Evolutionary conservation across 2,888 invertebrate species (phyloP), one percentile per base, ranked within the genome.

Genomic region (Conus canariensis): DNA sequence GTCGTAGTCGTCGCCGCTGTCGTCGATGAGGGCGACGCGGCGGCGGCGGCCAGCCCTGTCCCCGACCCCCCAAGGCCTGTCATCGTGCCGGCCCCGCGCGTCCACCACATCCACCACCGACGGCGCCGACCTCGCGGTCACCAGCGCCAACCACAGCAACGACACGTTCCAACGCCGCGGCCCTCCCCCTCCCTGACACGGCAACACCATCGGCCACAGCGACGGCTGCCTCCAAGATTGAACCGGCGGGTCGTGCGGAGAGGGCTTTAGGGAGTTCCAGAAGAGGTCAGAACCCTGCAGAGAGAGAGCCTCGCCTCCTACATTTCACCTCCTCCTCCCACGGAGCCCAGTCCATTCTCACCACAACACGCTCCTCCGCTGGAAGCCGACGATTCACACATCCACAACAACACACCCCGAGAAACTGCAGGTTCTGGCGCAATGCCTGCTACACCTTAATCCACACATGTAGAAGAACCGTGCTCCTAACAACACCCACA

Each of bases 51-150:
- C 22, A 9, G 56, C 14, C 25, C 10, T 83, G 70, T 25, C 89
- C 89, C 77, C 85, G 59, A 22, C 89, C 89, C 85, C 89, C 83
- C 85, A 9, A 25, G 85, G 74, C 89, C 85, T 58, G 64, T 67
- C 56, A 85, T 89, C 22, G 45, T 89, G 74, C 25, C 82, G 25
- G 14, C 85, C 56, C 85, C 89, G 25, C 70, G 70, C 30, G 82
- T n/a, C 89, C 85, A 85, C 70, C 85, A 74, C 59, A 67, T 70
- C 70, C 58, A 64, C 85, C 12, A 14, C 25, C 30, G 56, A 30
- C 64, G 10, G 30, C 30, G n/a, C 83, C 82, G 10, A 19, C 16
- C 58, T 80, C 12, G 45, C 56, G 82, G 74, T 56, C 60, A 60
- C 80, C 82, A 30, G 60, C 85, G 74, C 14, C 85, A 9, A 85